Percentiles rank a stretch among this genome's conserved stretches.
These are phyloP conservation scores for Coreius guichenoti DNA, from an alignment of 2,797 vertebrate genomes.

Conservation along the genomic window DNA sequence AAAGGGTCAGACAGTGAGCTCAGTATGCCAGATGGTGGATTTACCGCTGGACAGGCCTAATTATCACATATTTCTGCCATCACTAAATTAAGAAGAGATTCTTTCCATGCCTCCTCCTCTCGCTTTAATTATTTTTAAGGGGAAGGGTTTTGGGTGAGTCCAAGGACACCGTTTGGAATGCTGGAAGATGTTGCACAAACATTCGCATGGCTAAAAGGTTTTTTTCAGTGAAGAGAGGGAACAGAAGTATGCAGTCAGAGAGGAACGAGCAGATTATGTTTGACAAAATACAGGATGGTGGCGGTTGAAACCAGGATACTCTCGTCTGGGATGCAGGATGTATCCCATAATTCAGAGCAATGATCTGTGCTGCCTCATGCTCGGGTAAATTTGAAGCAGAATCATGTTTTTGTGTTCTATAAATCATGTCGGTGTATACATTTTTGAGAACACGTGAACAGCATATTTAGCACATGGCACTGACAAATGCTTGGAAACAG, in stretches of 20 bases:
- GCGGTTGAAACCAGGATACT: slow-evolving; percentile 37
- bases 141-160: slow-evolving; percentile 46
- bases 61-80: slow-evolving; percentile 48
- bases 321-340: slow-evolving; percentile 43
- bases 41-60: slow-evolving; percentile 21
- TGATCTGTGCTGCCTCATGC: slow-evolving; percentile 1
- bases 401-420: slow-evolving; percentile 36
- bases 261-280: slow-evolving; percentile 35
- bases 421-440: slow-evolving; percentile 24
- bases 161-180: slow-evolving; percentile 49
- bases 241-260: slow-evolving; percentile 32
- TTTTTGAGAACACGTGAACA: slow-evolving; percentile 18
- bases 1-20: slow-evolving; percentile 15
- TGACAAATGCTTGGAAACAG: slow-evolving; percentile 31
- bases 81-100: slow-evolving; percentile 31
- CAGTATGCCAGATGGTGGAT: slow-evolving; percentile 17
- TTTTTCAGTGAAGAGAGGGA: slow-evolving; percentile 21
- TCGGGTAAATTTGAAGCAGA: slow-evolving; percentile 11
- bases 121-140: slow-evolving; percentile 29
- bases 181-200: slow-evolving; percentile 41
- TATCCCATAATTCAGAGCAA: slow-evolving; percentile 40
- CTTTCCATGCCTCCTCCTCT: slow-evolving; percentile 41
- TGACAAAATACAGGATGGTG: slow-evolving; percentile 49
- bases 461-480: slow-evolving; percentile 37
- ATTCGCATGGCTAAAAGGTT: background rate